A percentile compares a stretch with the other conserved stretches of the same genome.
Evolutionary conservation across 2,113 vertebrate species (phyloP).

Genomic region (Panthera uncia): DNA sequence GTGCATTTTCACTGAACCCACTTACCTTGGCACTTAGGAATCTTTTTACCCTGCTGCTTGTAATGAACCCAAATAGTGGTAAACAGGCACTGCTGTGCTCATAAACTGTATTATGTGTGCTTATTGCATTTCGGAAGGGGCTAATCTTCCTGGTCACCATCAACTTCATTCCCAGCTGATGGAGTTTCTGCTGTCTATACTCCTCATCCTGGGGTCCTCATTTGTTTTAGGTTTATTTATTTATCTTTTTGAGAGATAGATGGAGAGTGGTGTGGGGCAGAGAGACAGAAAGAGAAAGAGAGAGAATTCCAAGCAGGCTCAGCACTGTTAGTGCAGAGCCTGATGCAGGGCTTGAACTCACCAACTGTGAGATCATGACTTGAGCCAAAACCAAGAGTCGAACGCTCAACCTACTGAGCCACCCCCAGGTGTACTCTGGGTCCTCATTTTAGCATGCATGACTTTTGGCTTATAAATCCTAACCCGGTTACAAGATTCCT

Average conservation of each 20-base stretch:
- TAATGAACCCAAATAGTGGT: not conserved
- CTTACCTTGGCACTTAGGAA: slow-evolving; percentile 33
- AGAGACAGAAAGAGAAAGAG: too few relatives aligned
- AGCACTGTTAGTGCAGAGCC: too few relatives aligned
- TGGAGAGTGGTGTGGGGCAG: too few relatives aligned
- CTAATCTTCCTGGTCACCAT: slow-evolving; percentile 32
- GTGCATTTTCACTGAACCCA: slow-evolving; percentile 69
- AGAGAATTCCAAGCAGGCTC: too few relatives aligned
- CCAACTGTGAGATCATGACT: too few relatives aligned
- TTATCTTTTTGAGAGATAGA: too few relatives aligned
- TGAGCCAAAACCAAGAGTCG: too few relatives aligned
- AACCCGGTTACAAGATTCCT: not conserved
- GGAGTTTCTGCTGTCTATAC: slow-evolving; percentile 18
- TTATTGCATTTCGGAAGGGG: slow-evolving; percentile 9
- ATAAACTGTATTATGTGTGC: not conserved
- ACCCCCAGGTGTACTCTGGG: too few relatives aligned
- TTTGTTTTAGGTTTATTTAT: too few relatives aligned
- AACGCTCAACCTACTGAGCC: too few relatives aligned
- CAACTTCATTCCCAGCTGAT: not conserved
- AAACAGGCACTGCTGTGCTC: not conserved
- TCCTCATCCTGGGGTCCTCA: not conserved
- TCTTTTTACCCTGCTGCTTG: not conserved
- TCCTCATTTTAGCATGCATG: not conserved
- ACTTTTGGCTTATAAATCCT: not conserved
- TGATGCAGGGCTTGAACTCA: too few relatives aligned